These are phyloP conservation scores for Euplagia quadripunctaria DNA, from an alignment of 2,888 invertebrate species.

Conservation along the genomic window DNA sequence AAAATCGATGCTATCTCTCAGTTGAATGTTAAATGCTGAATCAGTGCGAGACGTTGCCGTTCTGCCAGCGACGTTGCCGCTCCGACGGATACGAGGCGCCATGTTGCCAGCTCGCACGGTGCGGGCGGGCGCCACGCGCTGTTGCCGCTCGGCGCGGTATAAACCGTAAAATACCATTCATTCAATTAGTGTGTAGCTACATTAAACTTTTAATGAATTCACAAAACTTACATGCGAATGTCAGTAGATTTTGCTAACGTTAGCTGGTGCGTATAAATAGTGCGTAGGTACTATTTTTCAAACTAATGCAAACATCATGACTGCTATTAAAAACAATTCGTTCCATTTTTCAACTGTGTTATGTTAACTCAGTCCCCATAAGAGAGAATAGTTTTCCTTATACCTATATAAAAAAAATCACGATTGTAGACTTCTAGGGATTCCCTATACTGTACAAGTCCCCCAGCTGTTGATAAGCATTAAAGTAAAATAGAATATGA, in stretches of 20 bases:
- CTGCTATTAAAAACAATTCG: constrained; percentile 16
- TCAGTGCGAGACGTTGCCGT: constrained; percentile 81
- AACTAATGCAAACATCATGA: constrained; percentile 19
- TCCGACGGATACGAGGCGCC: constrained; percentile 75
- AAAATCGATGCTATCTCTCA: constrained; percentile 56
- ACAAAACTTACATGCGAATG: constrained; percentile 58
- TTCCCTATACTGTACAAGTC: not conserved
- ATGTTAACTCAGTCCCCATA: not conserved
- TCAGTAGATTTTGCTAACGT: constrained; percentile 45
- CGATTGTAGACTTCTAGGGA: not conserved
- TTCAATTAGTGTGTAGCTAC: constrained; percentile 73
- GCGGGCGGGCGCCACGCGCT: constrained; percentile 74
- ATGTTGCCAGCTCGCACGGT: constrained; percentile 79
- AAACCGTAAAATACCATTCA: constrained; percentile 81
- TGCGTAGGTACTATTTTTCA: constrained; percentile 17
- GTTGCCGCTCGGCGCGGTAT: constrained; percentile 71
- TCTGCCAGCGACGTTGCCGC: constrained; percentile 68
- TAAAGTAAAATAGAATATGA: no score
- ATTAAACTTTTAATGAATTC: constrained; percentile 66
- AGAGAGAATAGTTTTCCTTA: no score
- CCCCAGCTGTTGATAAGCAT: not conserved
- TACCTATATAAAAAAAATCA: not conserved
- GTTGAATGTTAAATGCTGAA: constrained; percentile 80
- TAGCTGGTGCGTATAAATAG: constrained; percentile 32
- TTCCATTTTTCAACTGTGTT: constrained; percentile 4